A percentile compares a stretch with the other conserved stretches of the same genome.
Conservation (phyloP, 2,113 vertebrate genomes). For the Redunca redunca region DNA sequence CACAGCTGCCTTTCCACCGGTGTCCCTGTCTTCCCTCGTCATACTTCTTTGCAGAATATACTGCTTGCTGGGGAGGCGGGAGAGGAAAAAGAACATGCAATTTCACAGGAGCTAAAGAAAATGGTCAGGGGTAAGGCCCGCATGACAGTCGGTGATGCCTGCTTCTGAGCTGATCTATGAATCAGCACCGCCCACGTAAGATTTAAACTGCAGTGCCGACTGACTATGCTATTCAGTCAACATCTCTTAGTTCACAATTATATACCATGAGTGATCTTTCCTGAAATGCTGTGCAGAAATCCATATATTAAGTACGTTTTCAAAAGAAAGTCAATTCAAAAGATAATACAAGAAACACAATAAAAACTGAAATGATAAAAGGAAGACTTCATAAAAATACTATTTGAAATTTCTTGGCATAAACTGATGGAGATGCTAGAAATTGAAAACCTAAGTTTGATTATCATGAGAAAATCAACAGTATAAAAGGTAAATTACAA, state of each 20-base stretch:
- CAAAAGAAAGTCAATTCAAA: neutral
- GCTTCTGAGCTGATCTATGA: neutral
- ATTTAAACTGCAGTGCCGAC: fast-evolving
- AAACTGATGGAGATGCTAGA: neutral
- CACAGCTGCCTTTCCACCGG: fast-evolving
- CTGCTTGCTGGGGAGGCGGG: neutral
- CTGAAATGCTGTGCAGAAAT: neutral
- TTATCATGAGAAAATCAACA: constrained; percentile 20
- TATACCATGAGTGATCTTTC: neutral
- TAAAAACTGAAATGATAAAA: neutral
- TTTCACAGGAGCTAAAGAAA: neutral
- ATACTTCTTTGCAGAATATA: too few relatives aligned
- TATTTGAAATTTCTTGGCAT: neutral
- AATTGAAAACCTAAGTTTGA: neutral
- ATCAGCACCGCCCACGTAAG: fast-evolving
- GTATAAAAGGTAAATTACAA: constrained; percentile 9
- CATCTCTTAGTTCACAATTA: neutral
- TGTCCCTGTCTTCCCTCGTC: fast-evolving
- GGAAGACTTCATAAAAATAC: neutral
- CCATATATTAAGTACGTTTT: neutral
- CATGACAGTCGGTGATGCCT: fast-evolving
- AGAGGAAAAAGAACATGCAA: neutral
- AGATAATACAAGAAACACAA: neutral
- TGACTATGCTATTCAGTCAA: fast-evolving
- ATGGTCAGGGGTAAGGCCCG: neutral